Evolutionary conservation across 1,140 invertebrate species (phyloP).

Genomic region (Lanistes nyassanus): DNA sequence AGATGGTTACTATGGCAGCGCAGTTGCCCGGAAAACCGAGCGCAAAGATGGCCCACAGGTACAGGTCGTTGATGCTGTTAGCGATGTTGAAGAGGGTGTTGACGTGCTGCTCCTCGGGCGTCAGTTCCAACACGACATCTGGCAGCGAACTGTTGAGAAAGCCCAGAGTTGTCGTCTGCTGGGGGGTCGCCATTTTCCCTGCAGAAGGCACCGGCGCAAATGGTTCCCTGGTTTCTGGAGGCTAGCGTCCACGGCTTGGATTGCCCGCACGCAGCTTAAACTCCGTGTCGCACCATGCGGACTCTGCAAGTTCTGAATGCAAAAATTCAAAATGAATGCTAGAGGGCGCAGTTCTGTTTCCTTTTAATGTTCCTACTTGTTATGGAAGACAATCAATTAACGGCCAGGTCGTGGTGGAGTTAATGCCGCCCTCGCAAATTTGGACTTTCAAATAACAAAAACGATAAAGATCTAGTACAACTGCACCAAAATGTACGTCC

Average conservation of each 20-base stretch:
- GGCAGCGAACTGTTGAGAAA: neutral
- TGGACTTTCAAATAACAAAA: no score
- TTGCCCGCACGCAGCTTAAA: neutral
- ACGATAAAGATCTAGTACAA: no score
- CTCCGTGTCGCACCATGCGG: no score
- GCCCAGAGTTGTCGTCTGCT: neutral
- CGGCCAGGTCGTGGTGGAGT: no score
- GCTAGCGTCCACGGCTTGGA: neutral
- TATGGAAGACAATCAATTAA: no score
- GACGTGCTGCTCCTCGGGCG: neutral
- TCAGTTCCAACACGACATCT: neutral
- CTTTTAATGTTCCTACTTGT: neutral
- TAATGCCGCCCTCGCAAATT: no score
- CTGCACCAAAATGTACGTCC: no score
- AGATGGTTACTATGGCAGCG: constrained; percentile 44
- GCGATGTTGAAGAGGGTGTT: constrained; percentile 9
- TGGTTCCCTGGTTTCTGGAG: neutral
- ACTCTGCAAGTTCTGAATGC: no score
- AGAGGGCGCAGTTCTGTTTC: neutral
- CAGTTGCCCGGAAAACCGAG: constrained; percentile 44
- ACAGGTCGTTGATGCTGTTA: constrained; percentile 43
- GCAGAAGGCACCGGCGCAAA: no score
- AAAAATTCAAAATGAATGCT: no score
- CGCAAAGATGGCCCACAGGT: constrained; percentile 41
- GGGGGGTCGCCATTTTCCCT: neutral